Evolutionary conservation across 2,113 vertebrate species (phyloP), one percentile per base, ranked within the genome.

Genomic region (Diadophis punctatus): DNA sequence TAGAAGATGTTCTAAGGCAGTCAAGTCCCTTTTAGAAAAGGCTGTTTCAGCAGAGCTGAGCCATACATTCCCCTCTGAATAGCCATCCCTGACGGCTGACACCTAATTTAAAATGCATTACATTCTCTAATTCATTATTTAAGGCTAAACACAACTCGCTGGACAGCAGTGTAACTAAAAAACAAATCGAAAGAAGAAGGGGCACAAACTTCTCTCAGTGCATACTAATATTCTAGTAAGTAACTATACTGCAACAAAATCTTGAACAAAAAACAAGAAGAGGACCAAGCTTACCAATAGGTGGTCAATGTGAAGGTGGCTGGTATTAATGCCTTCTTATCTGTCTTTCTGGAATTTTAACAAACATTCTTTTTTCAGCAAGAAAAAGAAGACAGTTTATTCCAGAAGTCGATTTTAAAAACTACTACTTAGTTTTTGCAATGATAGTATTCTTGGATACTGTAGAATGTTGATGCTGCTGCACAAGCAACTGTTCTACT

Each of bases 101-200:
- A 56, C 93, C 93, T 88, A 84, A 86, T 94, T 94, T 95, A 94
- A 96, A 95, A 95, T 96, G 90, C 89, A 93, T 92, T 94, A 86
- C 91, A 95, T 95, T 93, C 86, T 92, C 91, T 93, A 95, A 95
- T 92, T 89, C 14, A 58, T 93, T 97, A 93, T 95, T 96, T 94
- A 96, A 93, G 86, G 89, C 60, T 87, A 68, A 92, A 89, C 90
- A 90, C 94, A 94, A 96, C 58, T 94, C 88, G 86, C 55, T 91
- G 89, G 90, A 87, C 93, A 92, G 27, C 3, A 52, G 14, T 91
- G 91, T 90, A 93, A 46, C 93, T 48, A 90, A 56, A 58, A 63
- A 58, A 88, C 60, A 91, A 30, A 52, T 90, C 46, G 92, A 92
- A 90, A 51, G 53, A 85, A 85, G 87, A 88, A 86, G 2, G 14